Evolutionary conservation across 2,797 vertebrate species (phyloP).

Genomic region (Chrysocyon brachyurus): DNA sequence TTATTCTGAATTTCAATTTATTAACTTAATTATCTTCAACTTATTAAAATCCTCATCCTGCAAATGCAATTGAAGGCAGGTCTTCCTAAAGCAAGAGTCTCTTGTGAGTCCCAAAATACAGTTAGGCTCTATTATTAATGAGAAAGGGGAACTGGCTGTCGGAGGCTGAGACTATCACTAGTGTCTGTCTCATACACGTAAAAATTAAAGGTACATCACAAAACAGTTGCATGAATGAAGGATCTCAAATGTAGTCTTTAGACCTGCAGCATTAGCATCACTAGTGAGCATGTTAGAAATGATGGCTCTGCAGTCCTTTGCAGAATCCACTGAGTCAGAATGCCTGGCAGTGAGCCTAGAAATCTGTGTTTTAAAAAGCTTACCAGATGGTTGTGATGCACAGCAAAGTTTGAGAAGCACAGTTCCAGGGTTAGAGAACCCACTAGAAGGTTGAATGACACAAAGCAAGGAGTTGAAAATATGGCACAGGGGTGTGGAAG

Average conservation of each 20-base stretch:
- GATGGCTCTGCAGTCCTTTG: neutral
- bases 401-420: neutral
- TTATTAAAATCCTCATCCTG: conserved; percentile 27
- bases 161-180: neutral
- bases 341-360: neutral
- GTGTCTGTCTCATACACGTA: neutral
- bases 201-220: neutral
- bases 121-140: neutral
- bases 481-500: neutral
- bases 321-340: neutral
- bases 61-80: neutral
- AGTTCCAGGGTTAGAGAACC: neutral
- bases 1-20: neutral
- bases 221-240: neutral
- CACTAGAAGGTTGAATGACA: neutral
- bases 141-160: neutral
- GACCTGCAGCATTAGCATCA: neutral
- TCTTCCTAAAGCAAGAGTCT: conserved; percentile 7
- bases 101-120: neutral
- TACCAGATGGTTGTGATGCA: neutral
- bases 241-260: neutral
- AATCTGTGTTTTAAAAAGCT: neutral
- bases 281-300: neutral
- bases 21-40: conserved; percentile 37
- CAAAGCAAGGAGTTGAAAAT: conserved; percentile 11